Percentiles rank a stretch among this genome's conserved stretches.
phyloP scores from a whole-genome alignment of 1,140 invertebrate species.

The Cyrtorhinus lividipennis region DNA sequence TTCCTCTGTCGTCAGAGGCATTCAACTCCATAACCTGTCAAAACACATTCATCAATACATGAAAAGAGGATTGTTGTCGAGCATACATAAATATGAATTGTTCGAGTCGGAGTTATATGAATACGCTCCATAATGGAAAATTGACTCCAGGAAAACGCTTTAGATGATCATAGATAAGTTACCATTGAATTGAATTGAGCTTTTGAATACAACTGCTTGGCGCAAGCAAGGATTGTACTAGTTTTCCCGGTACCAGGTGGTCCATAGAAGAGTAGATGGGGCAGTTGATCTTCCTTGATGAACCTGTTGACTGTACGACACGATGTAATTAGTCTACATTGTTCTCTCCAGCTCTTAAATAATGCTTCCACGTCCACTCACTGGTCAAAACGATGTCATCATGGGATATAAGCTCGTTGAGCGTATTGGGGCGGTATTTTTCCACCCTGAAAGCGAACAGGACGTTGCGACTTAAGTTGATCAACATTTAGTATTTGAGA shows the following conservation, averaged over 20 bases:
- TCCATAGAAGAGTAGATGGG: slow-evolving; percentile 95
- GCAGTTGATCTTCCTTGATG: slow-evolving; percentile 80
- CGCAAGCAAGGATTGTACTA: slow-evolving; percentile 93
- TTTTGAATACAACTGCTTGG: slow-evolving; percentile 78
- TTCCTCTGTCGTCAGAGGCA: slow-evolving; percentile 98
- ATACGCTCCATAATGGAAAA: background rate
- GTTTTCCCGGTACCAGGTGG: slow-evolving; percentile 98
- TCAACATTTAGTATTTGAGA: too few species aligned
- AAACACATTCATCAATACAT: background rate
- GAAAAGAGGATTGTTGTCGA: too few species aligned
- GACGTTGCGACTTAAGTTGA: too few species aligned
- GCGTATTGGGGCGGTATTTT: slow-evolving; percentile 83
- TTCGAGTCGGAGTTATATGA: too few species aligned
- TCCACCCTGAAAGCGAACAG: slow-evolving; percentile 73
- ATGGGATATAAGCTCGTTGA: slow-evolving; percentile 92
- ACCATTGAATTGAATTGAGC: slow-evolving; percentile 81
- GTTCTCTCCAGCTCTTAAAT: too few species aligned
- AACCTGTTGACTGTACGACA: slow-evolving; percentile 74
- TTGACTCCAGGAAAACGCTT: too few species aligned
- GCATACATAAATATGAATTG: too few species aligned
- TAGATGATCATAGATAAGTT: too few species aligned
- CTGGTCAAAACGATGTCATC: slow-evolving; percentile 94
- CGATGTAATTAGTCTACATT: slow-evolving; percentile 13
- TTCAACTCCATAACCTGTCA: slow-evolving; percentile 45
- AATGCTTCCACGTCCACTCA: slow-evolving; percentile 36